phyloP scores from a whole-genome alignment of 2,797 vertebrate genomes.

The Spea hammondii region DNA sequence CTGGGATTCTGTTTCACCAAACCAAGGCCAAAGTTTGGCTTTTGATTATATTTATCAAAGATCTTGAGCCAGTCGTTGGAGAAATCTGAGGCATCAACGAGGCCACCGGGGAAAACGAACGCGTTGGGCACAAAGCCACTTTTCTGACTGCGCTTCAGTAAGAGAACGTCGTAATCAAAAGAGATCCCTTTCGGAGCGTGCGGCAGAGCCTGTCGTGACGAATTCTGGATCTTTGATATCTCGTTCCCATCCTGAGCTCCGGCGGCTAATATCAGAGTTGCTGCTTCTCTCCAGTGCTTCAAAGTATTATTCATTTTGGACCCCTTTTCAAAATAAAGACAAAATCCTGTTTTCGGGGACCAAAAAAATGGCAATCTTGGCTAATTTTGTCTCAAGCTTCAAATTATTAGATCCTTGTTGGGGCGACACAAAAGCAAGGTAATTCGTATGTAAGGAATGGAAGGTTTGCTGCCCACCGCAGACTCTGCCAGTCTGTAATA shows the following conservation, averaged over 20 bases:
- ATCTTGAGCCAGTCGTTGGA: slow-evolving; percentile 80
- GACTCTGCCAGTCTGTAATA: no score
- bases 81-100: slow-evolving; percentile 76
- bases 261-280: slow-evolving; percentile 77
- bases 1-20: slow-evolving; percentile 61
- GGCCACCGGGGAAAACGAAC: slow-evolving; percentile 86
- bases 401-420: no score
- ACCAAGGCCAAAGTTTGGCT: slow-evolving; percentile 71
- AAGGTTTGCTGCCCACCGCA: no score
- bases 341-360: no score
- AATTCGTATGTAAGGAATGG: no score
- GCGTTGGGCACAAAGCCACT: slow-evolving; percentile 83
- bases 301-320: slow-evolving; percentile 70
- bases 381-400: no score
- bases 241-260: slow-evolving; percentile 55
- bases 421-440: no score
- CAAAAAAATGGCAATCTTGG: no score
- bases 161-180: slow-evolving; percentile 75
- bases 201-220: slow-evolving; percentile 16
- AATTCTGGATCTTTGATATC: background rate
- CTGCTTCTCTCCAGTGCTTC: slow-evolving; percentile 82
- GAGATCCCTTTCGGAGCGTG: slow-evolving; percentile 50
- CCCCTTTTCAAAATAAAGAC: no score
- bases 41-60: slow-evolving; percentile 63
- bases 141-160: slow-evolving; percentile 74